phyloP scores from a whole-genome alignment of 1,140 invertebrate genomes.

The Caenorhabditis inopinata region DNA sequence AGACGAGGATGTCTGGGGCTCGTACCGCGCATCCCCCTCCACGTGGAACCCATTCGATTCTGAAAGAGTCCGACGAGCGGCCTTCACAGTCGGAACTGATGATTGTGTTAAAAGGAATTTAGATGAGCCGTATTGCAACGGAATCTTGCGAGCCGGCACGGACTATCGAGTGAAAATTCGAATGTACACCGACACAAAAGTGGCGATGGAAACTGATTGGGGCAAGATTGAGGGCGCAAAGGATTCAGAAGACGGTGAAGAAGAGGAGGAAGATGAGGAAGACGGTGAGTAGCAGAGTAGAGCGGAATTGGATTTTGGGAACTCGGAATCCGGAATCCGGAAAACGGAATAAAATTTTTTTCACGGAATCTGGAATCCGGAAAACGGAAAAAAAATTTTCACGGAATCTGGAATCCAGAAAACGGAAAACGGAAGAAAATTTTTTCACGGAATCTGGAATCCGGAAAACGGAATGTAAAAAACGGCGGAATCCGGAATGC shows the following conservation, averaged over 20 bases:
- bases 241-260: constrained; percentile 34
- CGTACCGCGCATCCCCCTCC: constrained; percentile 61
- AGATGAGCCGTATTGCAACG: constrained; percentile 64
- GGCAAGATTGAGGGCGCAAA: constrained; percentile 47
- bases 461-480: no score
- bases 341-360: no score
- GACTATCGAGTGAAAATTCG: constrained; percentile 62
- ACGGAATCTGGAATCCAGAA: no score
- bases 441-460: no score
- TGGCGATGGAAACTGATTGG: constrained; percentile 65
- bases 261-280: constrained; percentile 49
- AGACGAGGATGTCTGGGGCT: constrained; percentile 57
- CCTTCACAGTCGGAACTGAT: constrained; percentile 61
- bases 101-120: constrained; percentile 60
- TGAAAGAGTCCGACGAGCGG: constrained; percentile 41
- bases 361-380: no score
- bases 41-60: constrained; percentile 59
- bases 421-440: no score
- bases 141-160: constrained; percentile 52
- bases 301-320: background rate
- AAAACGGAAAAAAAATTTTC: no score
- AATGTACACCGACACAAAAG: constrained; percentile 58
- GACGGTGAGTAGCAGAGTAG: constrained; percentile 33
- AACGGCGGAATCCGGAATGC: no score
- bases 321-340: no score